Evolutionary conservation across 2,888 invertebrate species (phyloP).

Genomic region (Pseudococcus jackbeardsleyi): DNA sequence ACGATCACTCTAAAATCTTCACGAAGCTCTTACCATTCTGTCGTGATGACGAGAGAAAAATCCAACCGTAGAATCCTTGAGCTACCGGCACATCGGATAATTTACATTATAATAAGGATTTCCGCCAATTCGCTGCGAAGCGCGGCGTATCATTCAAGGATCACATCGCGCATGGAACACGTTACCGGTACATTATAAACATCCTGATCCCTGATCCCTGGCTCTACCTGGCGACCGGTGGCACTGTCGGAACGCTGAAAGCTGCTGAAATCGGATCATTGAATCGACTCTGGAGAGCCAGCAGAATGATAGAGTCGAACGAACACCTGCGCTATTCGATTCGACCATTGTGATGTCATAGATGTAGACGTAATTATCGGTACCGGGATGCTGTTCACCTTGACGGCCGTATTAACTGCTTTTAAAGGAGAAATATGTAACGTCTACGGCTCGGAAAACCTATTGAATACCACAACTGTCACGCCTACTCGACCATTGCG

Average conservation of each 20-base stretch:
- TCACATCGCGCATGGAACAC: not conserved
- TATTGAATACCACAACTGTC: slow-evolving; percentile 30
- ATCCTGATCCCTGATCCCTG: slow-evolving; percentile 18
- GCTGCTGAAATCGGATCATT: not conserved
- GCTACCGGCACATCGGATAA: slow-evolving; percentile 37
- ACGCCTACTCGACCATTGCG: slow-evolving; percentile 53
- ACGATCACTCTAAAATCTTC: not conserved
- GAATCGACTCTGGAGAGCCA: not conserved
- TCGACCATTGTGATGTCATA: slow-evolving; percentile 64
- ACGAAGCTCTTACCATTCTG: not conserved
- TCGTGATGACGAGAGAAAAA: slow-evolving; percentile 13
- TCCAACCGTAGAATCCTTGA: slow-evolving; percentile 1
- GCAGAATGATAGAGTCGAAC: not conserved
- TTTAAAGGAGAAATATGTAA: slow-evolving; percentile 60
- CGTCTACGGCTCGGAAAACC: slow-evolving; percentile 58
- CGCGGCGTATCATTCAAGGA: slow-evolving; percentile 9
- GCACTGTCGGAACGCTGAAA: not conserved
- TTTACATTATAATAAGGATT: slow-evolving; percentile 54
- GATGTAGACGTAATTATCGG: slow-evolving; percentile 63
- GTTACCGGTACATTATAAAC: not conserved
- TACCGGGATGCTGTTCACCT: slow-evolving; percentile 64
- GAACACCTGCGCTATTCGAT: slow-evolving; percentile 63
- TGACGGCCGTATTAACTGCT: slow-evolving; percentile 57
- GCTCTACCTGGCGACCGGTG: not conserved
- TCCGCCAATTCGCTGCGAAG: slow-evolving; percentile 42